A percentile compares a stretch with the other conserved stretches of the same genome.
These are phyloP conservation scores for Triplophysa bombifrons DNA, from an alignment of 2,797 vertebrate genomes.

Conservation along the genomic window DNA sequence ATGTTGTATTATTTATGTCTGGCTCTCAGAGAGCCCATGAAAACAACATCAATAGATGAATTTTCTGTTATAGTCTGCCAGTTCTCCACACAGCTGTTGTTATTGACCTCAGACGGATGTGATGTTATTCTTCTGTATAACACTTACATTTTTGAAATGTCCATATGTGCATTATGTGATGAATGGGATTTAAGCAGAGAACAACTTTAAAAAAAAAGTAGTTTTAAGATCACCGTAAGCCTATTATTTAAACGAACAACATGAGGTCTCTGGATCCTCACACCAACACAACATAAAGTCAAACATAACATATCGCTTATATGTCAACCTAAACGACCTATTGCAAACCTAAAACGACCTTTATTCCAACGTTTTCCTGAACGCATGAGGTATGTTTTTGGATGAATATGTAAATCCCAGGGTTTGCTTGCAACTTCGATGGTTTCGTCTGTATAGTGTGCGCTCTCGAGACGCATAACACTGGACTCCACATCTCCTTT, in stretches of 20 bases:
- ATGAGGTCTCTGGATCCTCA: neutral
- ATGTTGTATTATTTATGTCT: neutral
- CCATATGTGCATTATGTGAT: neutral
- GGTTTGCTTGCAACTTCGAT: slow-evolving; percentile 21
- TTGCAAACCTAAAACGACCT: neutral
- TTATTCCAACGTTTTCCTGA: neutral
- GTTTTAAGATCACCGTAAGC: neutral
- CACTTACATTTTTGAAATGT: neutral
- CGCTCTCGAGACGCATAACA: neutral
- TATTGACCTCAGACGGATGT: neutral
- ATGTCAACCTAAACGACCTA: too few relatives aligned
- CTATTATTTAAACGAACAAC: neutral
- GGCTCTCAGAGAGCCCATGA: neutral
- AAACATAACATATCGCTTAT: neutral
- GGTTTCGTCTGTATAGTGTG: neutral
- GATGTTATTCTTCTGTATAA: neutral
- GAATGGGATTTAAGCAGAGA: neutral
- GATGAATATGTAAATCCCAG: neutral
- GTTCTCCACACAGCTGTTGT: neutral
- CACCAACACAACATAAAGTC: neutral
- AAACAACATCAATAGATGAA: neutral
- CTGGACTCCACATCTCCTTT: slow-evolving; percentile 59
- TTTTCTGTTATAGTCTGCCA: neutral
- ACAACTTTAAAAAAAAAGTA: neutral
- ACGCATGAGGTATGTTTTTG: neutral